phyloP scores from a whole-genome alignment of 2,797 vertebrate species.

The Danio aesculapii region DNA sequence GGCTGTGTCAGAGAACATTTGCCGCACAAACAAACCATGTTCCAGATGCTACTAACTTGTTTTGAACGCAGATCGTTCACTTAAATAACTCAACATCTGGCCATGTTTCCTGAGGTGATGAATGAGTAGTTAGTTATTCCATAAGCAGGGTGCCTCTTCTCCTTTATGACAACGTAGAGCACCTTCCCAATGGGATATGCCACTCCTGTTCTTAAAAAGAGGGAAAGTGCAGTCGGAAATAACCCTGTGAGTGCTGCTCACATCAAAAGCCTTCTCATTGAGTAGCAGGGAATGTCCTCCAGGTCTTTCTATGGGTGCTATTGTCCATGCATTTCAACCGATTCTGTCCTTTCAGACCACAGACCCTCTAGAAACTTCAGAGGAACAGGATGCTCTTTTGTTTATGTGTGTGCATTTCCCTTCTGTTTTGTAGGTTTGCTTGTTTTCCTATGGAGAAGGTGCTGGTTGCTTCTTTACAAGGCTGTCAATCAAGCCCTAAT shows the following conservation, averaged over 20 bases:
- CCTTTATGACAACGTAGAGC: not conserved
- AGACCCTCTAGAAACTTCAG: slow-evolving; percentile 63
- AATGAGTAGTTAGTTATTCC: not conserved
- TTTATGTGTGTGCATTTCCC: slow-evolving; percentile 19
- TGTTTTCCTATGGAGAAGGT: slow-evolving; percentile 28
- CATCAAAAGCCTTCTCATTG: slow-evolving; percentile 82
- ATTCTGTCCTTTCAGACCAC: slow-evolving; percentile 80
- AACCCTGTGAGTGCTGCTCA: slow-evolving; percentile 70
- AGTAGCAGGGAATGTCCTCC: slow-evolving; percentile 79
- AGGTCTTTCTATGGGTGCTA: slow-evolving; percentile 71
- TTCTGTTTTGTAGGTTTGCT: slow-evolving; percentile 33
- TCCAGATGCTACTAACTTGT: not conserved
- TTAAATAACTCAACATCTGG: slow-evolving; percentile 19
- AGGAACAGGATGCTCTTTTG: slow-evolving; percentile 59
- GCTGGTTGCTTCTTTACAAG: slow-evolving; percentile 51
- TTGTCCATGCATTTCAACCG: slow-evolving; percentile 79
- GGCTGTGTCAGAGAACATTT: slow-evolving; percentile 3
- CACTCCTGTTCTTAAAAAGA: slow-evolving; percentile 57
- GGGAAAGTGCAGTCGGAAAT: slow-evolving; percentile 68
- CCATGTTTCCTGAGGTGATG: slow-evolving; percentile 2
- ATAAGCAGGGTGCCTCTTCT: not conserved
- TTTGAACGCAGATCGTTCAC: not conserved
- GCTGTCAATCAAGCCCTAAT: slow-evolving; percentile 75
- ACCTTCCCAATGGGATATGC: slow-evolving; percentile 28
- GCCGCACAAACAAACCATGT: not conserved